phyloP scores from a whole-genome alignment of 2,113 vertebrate genomes.

The Pseudolaguvia tuberculata region DNA sequence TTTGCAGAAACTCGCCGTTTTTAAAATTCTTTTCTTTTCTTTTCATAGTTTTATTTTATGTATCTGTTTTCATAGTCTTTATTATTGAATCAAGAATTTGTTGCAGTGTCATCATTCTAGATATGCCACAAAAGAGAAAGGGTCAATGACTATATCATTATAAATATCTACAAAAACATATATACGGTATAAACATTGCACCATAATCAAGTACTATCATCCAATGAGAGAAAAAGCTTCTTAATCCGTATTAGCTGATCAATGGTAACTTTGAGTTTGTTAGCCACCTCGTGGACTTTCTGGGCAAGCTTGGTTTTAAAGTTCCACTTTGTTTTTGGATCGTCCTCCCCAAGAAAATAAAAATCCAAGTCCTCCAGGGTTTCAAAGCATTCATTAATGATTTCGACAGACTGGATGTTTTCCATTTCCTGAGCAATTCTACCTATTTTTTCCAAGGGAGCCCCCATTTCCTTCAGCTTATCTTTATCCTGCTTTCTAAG shows the following conservation, averaged over 20 bases:
- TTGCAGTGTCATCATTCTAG: background rate
- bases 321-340: conserved; percentile 37
- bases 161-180: background rate
- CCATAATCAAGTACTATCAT: background rate
- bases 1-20: no score
- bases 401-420: background rate
- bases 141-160: background rate
- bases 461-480: background rate
- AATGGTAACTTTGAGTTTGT: conserved; percentile 24
- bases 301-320: conserved; percentile 34
- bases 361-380: conserved; percentile 47
- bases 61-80: no score
- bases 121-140: background rate
- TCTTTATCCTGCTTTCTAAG: conserved; percentile 3
- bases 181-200: background rate
- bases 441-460: background rate
- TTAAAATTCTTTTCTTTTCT: background rate
- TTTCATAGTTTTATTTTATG: background rate
- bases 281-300: conserved; percentile 30
- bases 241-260: conserved; percentile 26
- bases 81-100: background rate
- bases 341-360: conserved; percentile 44
- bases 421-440: rapidly evolving
- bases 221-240: conserved; percentile 30
- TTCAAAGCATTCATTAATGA: background rate